Conservation (phyloP, 2,888 invertebrate genomes). For the Caenorhabditis sp. region DNA sequence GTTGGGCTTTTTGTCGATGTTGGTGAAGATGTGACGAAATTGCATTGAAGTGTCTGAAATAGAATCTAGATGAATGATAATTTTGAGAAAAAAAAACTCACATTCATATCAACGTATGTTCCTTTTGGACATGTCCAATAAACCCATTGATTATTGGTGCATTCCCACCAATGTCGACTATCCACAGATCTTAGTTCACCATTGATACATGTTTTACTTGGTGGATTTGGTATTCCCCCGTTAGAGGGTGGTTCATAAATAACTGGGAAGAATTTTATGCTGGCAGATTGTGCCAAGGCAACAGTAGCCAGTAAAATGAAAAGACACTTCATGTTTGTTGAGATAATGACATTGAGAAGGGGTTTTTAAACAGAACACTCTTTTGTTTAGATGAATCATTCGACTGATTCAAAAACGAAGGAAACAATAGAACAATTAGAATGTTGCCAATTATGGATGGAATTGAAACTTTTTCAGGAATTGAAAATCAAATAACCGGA, state of each 20-base stretch:
- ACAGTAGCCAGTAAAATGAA: background rate
- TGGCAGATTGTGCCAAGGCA: background rate
- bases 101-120: too few relatives aligned
- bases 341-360: background rate
- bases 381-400: background rate
- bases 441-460: too few relatives aligned
- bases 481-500: background rate
- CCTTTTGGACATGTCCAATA: too few relatives aligned
- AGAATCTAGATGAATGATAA: too few relatives aligned
- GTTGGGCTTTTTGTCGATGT: background rate
- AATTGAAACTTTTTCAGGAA: too few relatives aligned
- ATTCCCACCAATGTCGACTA: too few relatives aligned
- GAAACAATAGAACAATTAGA: background rate
- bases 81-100: too few relatives aligned
- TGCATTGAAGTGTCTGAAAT: background rate
- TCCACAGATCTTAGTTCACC: too few relatives aligned
- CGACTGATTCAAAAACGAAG: background rate
- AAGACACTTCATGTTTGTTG: background rate
- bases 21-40: background rate
- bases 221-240: too few relatives aligned
- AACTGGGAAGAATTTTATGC: background rate
- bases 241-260: background rate
- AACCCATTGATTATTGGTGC: too few relatives aligned
- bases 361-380: background rate
- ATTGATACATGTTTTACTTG: too few relatives aligned